Base-by-base conservation (phyloP, 2,113 vertebrate genomes). In the Martes martes region DNA sequence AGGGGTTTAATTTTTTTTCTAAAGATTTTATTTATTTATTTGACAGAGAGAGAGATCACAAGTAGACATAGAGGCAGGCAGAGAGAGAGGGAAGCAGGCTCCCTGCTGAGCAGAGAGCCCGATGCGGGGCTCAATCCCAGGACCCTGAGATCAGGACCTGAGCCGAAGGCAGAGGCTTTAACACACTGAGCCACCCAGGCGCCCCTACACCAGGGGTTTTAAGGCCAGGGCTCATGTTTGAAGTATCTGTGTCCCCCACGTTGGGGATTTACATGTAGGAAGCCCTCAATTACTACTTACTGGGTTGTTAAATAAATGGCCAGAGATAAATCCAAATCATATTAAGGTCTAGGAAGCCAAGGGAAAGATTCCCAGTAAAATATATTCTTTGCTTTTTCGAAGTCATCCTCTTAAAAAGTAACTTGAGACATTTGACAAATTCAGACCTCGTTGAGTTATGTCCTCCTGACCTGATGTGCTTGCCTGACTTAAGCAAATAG, bases 401-500 rank as follows among this genome's bases (percentile, higher is more conserved):
- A 92, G 80, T 63, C 45, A 0, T 84, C 63, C 21, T 97, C 86
- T 93, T 95, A 83, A 33, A 90, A 92, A 94, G 73, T 89, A 86
- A 92, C 52, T 78, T 89, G 63, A 96, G 86, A 81, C 13, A 10
- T 47, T 85, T 82, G 26, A 89, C 33, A 95, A 87, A 92, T 50
- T 45, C 33, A 52, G 39, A 88, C 52, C 28, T 86, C n/a, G 50
- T 21, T 91, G 78, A 96, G 92, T 85, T 88, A 91, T 89, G 45
- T 93, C 82, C 91, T 61, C 42, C 18, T 95, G 50, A 42, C 36
- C 55, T 67, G 65, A 78, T 94, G 52, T 82, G 28, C 92, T 97
- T 95, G 67, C 88, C 57, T 79, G 80, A 92, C 80, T 94, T 95
- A 94, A 95, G 95, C 31, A 94, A 87, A 90, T 88, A 88, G 47